Conservation (phyloP, 2,797 vertebrate genomes). For the Lithobates pipiens region DNA sequence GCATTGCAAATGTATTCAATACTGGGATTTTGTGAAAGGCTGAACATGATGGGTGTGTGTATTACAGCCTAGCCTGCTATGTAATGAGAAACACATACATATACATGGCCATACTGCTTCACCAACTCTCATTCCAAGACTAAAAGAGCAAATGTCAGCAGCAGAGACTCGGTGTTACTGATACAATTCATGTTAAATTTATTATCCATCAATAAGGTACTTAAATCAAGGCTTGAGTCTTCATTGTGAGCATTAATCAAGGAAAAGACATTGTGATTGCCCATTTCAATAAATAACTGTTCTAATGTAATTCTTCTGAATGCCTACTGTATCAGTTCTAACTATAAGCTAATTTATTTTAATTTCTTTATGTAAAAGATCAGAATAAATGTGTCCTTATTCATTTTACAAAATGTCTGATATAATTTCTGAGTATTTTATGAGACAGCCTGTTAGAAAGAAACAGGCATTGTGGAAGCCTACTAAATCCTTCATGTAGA, state of each 20-base stretch:
- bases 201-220: slow-evolving; percentile 33
- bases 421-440: background rate
- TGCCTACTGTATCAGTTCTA: slow-evolving; percentile 18
- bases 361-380: slow-evolving; percentile 16
- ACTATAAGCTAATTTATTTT: slow-evolving; percentile 46
- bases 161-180: background rate
- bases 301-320: slow-evolving; percentile 11
- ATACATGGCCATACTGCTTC: background rate
- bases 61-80: too few relatives aligned
- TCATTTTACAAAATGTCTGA: slow-evolving; percentile 24
- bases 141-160: slow-evolving; percentile 47
- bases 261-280: slow-evolving; percentile 36
- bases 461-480: background rate
- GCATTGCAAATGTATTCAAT: too few relatives aligned
- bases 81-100: too few relatives aligned
- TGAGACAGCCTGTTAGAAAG: background rate
- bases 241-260: slow-evolving; percentile 47
- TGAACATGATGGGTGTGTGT: too few relatives aligned
- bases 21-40: too few relatives aligned
- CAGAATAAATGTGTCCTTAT: background rate
- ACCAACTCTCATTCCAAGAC: background rate
- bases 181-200: slow-evolving; percentile 27
- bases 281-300: slow-evolving; percentile 45
- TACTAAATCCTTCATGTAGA: background rate
- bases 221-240: slow-evolving; percentile 48